phyloP scores from a whole-genome alignment of 2,797 vertebrate species.

The Poecilia wingei region DNA sequence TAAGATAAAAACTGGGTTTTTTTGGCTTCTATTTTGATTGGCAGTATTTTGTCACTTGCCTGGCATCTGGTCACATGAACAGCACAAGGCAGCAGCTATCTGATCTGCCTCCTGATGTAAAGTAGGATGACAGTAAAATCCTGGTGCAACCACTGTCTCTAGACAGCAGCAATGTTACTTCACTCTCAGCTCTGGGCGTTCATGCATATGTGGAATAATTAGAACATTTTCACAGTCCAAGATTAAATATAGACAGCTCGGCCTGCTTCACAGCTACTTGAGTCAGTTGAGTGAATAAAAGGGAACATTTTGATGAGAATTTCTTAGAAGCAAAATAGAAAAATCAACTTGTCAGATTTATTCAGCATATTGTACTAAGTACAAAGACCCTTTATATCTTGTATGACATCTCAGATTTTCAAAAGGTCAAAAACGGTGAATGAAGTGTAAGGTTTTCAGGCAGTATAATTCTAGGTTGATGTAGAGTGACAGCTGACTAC shows the following conservation, averaged over 20 bases:
- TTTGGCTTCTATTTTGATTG: conserved; percentile 57
- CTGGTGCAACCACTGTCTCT: conserved; percentile 34
- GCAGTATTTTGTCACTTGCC: conserved; percentile 45
- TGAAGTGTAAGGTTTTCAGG: conserved; percentile 16
- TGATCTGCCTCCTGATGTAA: conserved; percentile 36
- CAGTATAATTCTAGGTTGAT: conserved; percentile 4
- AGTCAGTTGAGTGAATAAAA: conserved; percentile 15
- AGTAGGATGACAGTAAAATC: conserved; percentile 36
- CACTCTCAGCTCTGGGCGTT: conserved; percentile 22
- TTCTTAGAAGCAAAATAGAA: conserved; percentile 24
- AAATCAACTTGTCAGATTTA: conserved; percentile 31
- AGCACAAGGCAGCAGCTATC: conserved; percentile 18
- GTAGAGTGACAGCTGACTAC: conserved; percentile 30
- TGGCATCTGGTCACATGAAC: conserved; percentile 65
- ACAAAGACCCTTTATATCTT: conserved; percentile 25
- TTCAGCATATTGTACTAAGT: conserved; percentile 9
- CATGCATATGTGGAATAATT: conserved; percentile 38
- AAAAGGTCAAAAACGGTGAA: conserved; percentile 40
- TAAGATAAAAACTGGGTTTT: conserved; percentile 33
- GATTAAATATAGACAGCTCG: conserved; percentile 28
- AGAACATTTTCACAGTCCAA: conserved; percentile 21
- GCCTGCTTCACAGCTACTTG: conserved; percentile 18
- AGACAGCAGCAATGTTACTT: conserved; percentile 15
- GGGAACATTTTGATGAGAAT: conserved; percentile 2
- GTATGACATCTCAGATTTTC: conserved; percentile 4